Evolutionary conservation across 2,113 vertebrate genomes (phyloP).

Genomic region (Merops nubicus): DNA sequence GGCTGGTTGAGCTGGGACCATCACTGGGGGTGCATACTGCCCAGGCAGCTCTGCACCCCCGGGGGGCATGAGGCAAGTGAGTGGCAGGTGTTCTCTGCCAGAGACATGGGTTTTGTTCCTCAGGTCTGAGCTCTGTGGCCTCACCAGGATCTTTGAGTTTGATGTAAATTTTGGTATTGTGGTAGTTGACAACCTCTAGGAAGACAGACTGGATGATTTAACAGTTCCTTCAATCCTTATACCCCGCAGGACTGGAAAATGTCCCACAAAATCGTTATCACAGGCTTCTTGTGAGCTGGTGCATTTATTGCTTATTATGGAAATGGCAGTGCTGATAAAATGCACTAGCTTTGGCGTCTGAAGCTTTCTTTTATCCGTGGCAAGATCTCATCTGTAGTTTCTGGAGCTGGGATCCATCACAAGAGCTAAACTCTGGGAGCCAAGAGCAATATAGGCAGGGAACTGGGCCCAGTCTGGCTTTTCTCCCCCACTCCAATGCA

Average conservation of each 20-base stretch:
- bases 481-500: not conserved
- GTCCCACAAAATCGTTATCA: not conserved
- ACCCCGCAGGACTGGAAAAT: not conserved
- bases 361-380: not conserved
- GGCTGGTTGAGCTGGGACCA: not conserved
- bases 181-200: not conserved
- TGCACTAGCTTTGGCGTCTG: not conserved
- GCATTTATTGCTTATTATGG: slow-evolving; percentile 17
- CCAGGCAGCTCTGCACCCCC: fast-evolving
- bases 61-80: not conserved
- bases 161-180: not conserved
- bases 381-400: not conserved
- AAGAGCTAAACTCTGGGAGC: not conserved
- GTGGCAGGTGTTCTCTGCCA: not conserved
- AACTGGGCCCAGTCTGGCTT: not conserved
- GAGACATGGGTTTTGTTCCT: not conserved
- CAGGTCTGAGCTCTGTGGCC: not conserved
- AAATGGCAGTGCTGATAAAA: slow-evolving; percentile 1
- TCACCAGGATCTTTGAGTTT: not conserved
- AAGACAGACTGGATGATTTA: not conserved
- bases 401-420: not conserved
- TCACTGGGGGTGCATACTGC: fast-evolving
- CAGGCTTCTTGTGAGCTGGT: not conserved
- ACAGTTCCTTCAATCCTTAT: not conserved
- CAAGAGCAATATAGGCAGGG: not conserved